These are phyloP conservation scores for Sterrhoptilus dennistouni DNA, from an alignment of 2,113 vertebrate species.

Conservation along the genomic window DNA sequence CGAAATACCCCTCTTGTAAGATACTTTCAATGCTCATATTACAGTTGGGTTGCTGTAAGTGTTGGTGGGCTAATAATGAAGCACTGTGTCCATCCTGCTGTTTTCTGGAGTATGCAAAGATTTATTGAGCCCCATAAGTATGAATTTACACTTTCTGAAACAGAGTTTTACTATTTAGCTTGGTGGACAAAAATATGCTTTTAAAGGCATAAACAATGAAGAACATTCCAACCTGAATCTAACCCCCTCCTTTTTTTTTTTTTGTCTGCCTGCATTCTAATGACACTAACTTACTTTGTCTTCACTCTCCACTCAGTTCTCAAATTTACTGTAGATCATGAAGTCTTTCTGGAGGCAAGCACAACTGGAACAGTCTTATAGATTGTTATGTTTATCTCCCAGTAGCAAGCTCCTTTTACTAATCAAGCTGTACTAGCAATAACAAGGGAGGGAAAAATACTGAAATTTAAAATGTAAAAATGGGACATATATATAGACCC, in stretches of 20 bases:
- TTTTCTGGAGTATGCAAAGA: neutral
- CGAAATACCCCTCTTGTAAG: constrained; percentile 92
- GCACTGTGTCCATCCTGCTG: fast-evolving
- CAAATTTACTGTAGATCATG: neutral
- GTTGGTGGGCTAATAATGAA: neutral
- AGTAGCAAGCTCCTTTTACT: neutral
- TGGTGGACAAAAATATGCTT: neutral
- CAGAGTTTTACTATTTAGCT: neutral
- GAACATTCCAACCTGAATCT: neutral
- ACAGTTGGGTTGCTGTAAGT: neutral
- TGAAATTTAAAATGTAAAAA: neutral
- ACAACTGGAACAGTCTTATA: neutral
- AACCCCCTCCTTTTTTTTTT: neutral
- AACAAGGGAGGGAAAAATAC: neutral
- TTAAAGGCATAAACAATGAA: neutral
- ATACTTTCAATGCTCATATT: neutral
- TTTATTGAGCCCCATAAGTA: neutral
- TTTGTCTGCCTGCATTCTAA: neutral
- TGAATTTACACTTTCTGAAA: neutral
- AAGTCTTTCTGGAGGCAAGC: neutral
- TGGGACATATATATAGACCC: neutral
- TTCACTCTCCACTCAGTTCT: neutral
- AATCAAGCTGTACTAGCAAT: neutral
- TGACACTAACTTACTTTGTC: neutral
- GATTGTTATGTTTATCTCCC: neutral